A percentile compares a stretch with the other conserved stretches of the same genome.
These are phyloP conservation scores for Drosophila melanosoma DNA, from an alignment of 2,888 invertebrate species.

Conservation along the genomic window DNA sequence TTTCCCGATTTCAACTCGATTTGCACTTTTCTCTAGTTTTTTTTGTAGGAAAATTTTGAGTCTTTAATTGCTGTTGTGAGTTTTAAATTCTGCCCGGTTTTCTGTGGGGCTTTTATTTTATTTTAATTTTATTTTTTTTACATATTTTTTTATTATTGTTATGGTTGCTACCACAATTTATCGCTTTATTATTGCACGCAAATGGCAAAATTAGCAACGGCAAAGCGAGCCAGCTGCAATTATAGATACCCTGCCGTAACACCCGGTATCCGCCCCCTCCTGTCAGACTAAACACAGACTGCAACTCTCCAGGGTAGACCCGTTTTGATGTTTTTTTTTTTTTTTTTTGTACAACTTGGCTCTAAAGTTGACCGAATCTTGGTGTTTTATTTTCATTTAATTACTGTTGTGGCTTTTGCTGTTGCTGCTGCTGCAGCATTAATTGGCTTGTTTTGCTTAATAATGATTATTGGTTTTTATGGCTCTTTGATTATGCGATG, in stretches of 20 bases:
- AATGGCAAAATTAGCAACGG: slow-evolving; percentile 70
- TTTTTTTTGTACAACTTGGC: slow-evolving; percentile 22
- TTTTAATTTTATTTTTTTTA: background rate
- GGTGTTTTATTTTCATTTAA: slow-evolving; percentile 78
- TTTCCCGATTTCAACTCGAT: slow-evolving; percentile 18
- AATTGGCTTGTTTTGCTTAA: slow-evolving; percentile 80
- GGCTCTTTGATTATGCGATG: slow-evolving; percentile 80
- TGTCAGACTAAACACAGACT: background rate
- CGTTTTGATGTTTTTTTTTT: slow-evolving; percentile 46
- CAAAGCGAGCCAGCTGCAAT: slow-evolving; percentile 48
- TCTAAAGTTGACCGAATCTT: slow-evolving; percentile 70
- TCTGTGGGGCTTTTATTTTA: slow-evolving; percentile 22
- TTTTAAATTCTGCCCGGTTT: slow-evolving; percentile 58
- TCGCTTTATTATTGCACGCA: slow-evolving; percentile 73
- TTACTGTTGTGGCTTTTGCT: slow-evolving; percentile 56
- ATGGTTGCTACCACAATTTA: slow-evolving; percentile 58
- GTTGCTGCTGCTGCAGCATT: slow-evolving; percentile 56
- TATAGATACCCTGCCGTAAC: slow-evolving; percentile 31
- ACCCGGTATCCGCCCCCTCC: slow-evolving; percentile 1
- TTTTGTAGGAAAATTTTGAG: background rate
- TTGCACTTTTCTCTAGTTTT: slow-evolving; percentile 19
- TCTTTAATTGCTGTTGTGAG: slow-evolving; percentile 49
- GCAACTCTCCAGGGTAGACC: slow-evolving; percentile 50
- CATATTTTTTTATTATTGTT: slow-evolving; percentile 4
- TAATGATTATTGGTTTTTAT: slow-evolving; percentile 81